A percentile compares a stretch with the other conserved stretches of the same genome.
phyloP scores from a whole-genome alignment of 2,113 vertebrate genomes.

The Fregata magnificens region DNA sequence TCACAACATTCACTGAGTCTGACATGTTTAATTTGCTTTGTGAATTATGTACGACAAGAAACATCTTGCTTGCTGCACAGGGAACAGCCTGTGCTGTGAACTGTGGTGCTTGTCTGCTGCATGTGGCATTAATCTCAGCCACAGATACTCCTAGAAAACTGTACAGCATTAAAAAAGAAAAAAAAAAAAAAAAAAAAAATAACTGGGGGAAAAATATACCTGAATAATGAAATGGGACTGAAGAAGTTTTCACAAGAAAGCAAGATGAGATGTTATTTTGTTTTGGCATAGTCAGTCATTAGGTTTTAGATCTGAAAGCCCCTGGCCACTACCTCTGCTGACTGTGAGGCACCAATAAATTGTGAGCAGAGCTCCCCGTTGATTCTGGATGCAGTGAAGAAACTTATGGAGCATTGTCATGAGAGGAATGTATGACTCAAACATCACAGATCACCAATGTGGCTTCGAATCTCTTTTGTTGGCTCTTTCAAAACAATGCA shows the following conservation, averaged over 20 bases:
- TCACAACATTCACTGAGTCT: neutral
- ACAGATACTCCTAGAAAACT: neutral
- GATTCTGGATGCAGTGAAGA: neutral
- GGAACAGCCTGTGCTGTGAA: neutral
- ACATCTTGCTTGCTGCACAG: neutral
- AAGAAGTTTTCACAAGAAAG: neutral
- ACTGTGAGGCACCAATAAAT: neutral
- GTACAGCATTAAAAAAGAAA: neutral
- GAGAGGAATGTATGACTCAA: neutral
- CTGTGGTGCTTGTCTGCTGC: neutral
- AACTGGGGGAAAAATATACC: neutral
- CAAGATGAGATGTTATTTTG: neutral
- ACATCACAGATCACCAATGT: neutral
- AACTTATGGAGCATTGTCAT: neutral
- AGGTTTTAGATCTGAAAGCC: neutral
- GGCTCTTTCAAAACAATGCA: neutral
- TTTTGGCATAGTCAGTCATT: neutral
- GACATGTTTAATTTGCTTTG: neutral
- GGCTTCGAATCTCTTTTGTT: neutral
- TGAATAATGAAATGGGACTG: neutral
- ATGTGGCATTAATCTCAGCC: neutral
- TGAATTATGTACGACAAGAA: conserved; percentile 22
- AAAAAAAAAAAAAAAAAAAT: fast-evolving
- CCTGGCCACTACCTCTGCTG: neutral
- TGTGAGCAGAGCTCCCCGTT: neutral